A percentile compares a stretch with the other conserved stretches of the same genome.
These are phyloP conservation scores for Alligator mississippiensis DNA, from an alignment of 2,113 vertebrate genomes.

Conservation along the genomic window DNA sequence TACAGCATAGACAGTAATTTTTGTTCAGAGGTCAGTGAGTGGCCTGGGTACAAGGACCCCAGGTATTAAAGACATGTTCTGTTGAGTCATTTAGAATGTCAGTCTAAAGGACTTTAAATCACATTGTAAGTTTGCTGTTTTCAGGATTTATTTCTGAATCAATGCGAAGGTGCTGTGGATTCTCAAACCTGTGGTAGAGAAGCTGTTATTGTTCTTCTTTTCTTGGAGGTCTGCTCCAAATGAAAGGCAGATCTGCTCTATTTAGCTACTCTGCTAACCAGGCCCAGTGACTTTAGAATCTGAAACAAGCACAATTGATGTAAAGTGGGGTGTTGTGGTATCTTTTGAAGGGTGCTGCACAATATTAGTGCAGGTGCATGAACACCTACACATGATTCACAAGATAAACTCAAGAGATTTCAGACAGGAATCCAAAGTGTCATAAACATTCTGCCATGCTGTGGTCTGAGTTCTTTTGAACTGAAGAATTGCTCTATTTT, in stretches of 20 bases:
- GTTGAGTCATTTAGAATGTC: background rate
- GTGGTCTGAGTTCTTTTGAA: no score
- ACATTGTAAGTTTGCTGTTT: background rate
- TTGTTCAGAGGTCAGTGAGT: background rate
- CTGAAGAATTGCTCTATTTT: no score
- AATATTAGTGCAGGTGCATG: no score
- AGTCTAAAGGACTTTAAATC: background rate
- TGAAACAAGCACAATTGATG: background rate
- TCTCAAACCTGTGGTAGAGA: background rate
- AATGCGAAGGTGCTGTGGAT: background rate
- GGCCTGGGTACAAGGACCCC: background rate
- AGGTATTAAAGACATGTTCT: background rate
- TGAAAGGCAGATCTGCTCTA: fast-evolving
- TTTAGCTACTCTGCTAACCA: background rate
- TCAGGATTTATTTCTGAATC: background rate
- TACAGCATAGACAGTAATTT: background rate
- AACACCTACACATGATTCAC: no score
- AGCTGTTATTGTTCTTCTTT: background rate
- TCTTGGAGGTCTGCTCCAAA: background rate
- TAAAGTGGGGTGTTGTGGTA: no score
- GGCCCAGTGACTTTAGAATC: background rate
- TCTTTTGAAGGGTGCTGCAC: no score
- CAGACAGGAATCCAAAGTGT: no score
- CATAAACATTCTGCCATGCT: no score
- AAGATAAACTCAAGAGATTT: no score